Evolutionary conservation across 2,888 invertebrate genomes (phyloP).

Genomic region (Aphrophora alni): DNA sequence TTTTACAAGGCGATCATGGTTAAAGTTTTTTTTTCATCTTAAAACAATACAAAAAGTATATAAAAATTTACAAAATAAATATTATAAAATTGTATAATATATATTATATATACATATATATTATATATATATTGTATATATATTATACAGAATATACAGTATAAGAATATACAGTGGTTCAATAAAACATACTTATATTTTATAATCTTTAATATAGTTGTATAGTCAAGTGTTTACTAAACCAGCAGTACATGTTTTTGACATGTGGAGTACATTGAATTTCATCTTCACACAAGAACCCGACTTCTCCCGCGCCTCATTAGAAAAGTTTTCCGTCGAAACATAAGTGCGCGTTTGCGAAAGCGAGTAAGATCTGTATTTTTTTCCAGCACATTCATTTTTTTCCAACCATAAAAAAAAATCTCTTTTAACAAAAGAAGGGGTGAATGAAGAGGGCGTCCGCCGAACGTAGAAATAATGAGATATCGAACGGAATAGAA

Average conservation of each 20-base stretch:
- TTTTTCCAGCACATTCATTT: neutral
- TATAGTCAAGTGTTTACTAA: too few relatives aligned
- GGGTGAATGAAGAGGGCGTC: slow-evolving; percentile 19
- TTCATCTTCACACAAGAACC: neutral
- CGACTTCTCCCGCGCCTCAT: slow-evolving; percentile 9
- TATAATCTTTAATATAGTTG: too few relatives aligned
- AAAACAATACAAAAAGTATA: too few relatives aligned
- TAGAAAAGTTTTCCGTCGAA: neutral
- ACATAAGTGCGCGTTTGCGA: neutral
- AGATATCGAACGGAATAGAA: slow-evolving; percentile 47
- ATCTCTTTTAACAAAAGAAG: slow-evolving; percentile 11
- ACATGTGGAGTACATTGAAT: neutral
- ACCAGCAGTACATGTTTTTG: neutral
- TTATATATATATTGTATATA: too few relatives aligned
- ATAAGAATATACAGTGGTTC: too few relatives aligned
- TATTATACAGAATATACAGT: too few relatives aligned
- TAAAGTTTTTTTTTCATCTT: too few relatives aligned
- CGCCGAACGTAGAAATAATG: slow-evolving; percentile 40
- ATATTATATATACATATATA: too few relatives aligned
- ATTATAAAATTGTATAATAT: too few relatives aligned
- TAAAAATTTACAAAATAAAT: too few relatives aligned
- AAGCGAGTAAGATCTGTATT: neutral
- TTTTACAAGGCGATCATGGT: too few relatives aligned
- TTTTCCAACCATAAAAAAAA: neutral
- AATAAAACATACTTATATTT: too few relatives aligned